These are phyloP conservation scores for Syngnathoides biaculeatus DNA, from an alignment of 2,113 vertebrate genomes.

Conservation along the genomic window DNA sequence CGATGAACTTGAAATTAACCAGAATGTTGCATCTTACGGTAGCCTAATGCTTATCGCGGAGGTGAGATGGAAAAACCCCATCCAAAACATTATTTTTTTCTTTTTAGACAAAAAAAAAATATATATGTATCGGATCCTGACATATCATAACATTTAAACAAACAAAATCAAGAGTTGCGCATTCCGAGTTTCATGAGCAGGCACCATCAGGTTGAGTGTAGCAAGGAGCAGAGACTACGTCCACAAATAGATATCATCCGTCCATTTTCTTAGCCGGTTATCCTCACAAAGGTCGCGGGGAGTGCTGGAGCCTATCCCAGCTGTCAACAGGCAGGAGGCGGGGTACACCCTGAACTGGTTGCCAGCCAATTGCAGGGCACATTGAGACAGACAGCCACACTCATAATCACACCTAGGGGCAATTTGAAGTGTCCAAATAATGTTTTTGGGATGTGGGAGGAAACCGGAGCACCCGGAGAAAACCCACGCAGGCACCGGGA, in stretches of 20 bases:
- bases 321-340: no score
- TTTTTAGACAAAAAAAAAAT: not conserved
- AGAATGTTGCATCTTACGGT: not conserved
- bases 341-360: no score
- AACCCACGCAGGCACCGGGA: no score
- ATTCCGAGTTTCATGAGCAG: conserved; percentile 46
- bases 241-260: not conserved
- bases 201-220: conserved; percentile 51
- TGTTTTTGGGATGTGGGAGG: no score
- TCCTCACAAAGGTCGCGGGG: no score
- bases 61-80: not conserved
- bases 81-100: not conserved
- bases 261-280: no score
- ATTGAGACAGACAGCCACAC: no score
- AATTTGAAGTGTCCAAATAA: no score
- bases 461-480: no score
- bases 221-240: conserved; percentile 35
- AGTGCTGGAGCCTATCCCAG: no score
- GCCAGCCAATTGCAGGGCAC: no score
- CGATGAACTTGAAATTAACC: not conserved
- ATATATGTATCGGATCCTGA: not conserved
- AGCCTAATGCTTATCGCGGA: not conserved
- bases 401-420: no score
- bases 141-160: not conserved
- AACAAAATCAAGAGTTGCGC: conserved; percentile 13